phyloP scores from a whole-genome alignment of 1,140 invertebrate genomes.

The Drosophila novamexicana region DNA sequence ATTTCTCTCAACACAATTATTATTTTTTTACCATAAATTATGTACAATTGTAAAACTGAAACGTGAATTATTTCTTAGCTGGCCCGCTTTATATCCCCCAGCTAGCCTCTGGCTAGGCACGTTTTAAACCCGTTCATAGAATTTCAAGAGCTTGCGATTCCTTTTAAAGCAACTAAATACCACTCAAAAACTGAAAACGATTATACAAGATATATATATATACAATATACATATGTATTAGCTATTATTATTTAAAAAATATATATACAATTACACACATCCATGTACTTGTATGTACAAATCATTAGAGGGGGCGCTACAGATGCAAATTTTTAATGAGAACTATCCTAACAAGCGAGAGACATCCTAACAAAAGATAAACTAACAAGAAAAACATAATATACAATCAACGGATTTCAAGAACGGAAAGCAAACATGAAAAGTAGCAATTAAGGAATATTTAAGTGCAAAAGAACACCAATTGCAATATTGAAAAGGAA shows the following conservation, averaged over 20 bases:
- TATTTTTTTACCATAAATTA: conserved; percentile 22
- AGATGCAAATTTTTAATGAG: conserved; percentile 9
- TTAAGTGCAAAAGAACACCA: conserved; percentile 64
- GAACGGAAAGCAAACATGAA: conserved; percentile 55
- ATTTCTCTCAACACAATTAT: conserved; percentile 17
- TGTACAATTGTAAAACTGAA: conserved; percentile 35
- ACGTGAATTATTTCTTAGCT: conserved; percentile 19
- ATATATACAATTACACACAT: conserved; percentile 38
- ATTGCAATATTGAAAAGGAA: conserved; percentile 62
- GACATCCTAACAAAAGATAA: conserved; percentile 44
- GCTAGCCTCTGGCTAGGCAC: conserved; percentile 13
- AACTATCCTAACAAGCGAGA: conserved; percentile 25
- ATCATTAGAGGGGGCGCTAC: conserved; percentile 27
- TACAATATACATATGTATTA: conserved; percentile 65
- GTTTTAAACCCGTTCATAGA: conserved; percentile 26
- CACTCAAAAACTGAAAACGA: conserved; percentile 61
- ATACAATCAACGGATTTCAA: conserved; percentile 75
- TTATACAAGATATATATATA: conserved; percentile 59
- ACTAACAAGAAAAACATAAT: conserved; percentile 29
- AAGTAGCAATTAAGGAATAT: conserved; percentile 68
- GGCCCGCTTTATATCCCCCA: conserved; percentile 19
- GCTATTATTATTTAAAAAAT: conserved; percentile 70
- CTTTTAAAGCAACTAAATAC: conserved; percentile 35
- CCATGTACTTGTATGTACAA: conserved; percentile 28
- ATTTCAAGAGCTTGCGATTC: conserved; percentile 29